Evolutionary conservation across 2,113 vertebrate species (phyloP).

Genomic region (Coregonus clupeaformis): DNA sequence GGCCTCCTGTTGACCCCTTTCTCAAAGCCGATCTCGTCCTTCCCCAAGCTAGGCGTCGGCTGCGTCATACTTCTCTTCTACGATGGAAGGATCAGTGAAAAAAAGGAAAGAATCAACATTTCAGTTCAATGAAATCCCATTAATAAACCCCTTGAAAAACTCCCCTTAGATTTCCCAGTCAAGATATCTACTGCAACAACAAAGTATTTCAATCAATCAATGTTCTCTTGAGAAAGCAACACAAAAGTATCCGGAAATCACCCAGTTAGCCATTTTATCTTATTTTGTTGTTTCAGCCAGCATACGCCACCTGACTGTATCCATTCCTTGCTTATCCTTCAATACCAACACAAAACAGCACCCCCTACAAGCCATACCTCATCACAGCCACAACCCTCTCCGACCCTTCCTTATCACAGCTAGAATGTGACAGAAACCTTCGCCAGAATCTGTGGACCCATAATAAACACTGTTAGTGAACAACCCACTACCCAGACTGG

Average conservation of each 20-base stretch:
- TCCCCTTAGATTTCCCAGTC: too few species aligned
- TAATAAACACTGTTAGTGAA: too few species aligned
- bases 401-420: not conserved
- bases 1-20: slow-evolving; percentile 98
- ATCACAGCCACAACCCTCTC: not conserved
- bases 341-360: slow-evolving; percentile 15
- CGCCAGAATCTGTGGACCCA: not conserved
- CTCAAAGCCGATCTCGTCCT: slow-evolving; percentile 97
- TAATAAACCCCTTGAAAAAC: too few species aligned
- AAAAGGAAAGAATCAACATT: slow-evolving; percentile 13
- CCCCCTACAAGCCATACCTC: slow-evolving; percentile 18
- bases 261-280: too few species aligned
- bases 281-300: too few species aligned
- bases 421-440: not conserved
- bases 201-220: too few species aligned
- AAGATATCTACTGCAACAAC: too few species aligned
- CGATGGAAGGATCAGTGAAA: slow-evolving; percentile 35
- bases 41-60: slow-evolving; percentile 89
- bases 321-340: too few species aligned
- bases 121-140: too few species aligned
- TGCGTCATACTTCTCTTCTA: slow-evolving; percentile 98
- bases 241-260: too few species aligned
- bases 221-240: too few species aligned
- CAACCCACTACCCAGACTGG: not conserved
- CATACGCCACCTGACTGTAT: too few species aligned